A percentile compares a stretch with the other conserved stretches of the same genome.
Conservation (phyloP, 2,113 vertebrate species). For the Amphiprion percula region DNA sequence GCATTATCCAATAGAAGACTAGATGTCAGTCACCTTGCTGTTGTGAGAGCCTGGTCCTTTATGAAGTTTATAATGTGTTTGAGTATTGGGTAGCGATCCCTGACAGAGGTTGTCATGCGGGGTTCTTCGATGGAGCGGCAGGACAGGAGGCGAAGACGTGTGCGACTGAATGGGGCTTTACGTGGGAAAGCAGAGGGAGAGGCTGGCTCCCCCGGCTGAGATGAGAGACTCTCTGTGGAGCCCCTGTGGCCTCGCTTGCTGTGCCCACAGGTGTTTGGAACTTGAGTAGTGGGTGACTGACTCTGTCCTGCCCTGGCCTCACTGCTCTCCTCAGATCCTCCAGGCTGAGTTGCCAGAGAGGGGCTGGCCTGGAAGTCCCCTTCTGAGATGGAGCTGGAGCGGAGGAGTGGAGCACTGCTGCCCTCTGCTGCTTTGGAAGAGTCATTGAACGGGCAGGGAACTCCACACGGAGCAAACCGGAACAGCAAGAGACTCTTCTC, state of each 20-base stretch:
- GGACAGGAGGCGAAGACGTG: slow-evolving; percentile 94
- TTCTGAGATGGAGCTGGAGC: slow-evolving; percentile 81
- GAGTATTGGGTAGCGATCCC: slow-evolving; percentile 91
- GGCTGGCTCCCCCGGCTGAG: slow-evolving; percentile 84
- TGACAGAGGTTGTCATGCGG: slow-evolving; percentile 85
- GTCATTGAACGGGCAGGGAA: slow-evolving; percentile 66
- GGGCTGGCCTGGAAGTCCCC: slow-evolving; percentile 88
- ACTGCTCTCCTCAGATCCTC: slow-evolving; percentile 16
- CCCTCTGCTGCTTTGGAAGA: slow-evolving; percentile 61
- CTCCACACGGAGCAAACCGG: slow-evolving; percentile 85
- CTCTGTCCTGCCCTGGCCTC: slow-evolving; percentile 45
- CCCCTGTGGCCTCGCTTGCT: slow-evolving; percentile 62
- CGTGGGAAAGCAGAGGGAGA: slow-evolving; percentile 89
- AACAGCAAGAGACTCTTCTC: slow-evolving; percentile 93
- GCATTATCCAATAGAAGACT: neutral
- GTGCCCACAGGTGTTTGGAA: slow-evolving; percentile 50
- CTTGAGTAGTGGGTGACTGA: slow-evolving; percentile 33
- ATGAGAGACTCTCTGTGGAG: slow-evolving; percentile 76
- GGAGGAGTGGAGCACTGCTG: slow-evolving; percentile 52
- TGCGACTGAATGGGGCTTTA: slow-evolving; percentile 88
- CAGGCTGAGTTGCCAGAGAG: slow-evolving; percentile 23
- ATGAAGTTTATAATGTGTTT: slow-evolving; percentile 92
- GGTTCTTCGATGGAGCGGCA: slow-evolving; percentile 93
- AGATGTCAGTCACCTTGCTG: slow-evolving; percentile 85
- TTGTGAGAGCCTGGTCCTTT: slow-evolving; percentile 91